Evolutionary conservation across 2,888 invertebrate genomes (phyloP), one percentile per base, ranked within the genome.

Genomic region (Lasioglossum zephyrum): DNA sequence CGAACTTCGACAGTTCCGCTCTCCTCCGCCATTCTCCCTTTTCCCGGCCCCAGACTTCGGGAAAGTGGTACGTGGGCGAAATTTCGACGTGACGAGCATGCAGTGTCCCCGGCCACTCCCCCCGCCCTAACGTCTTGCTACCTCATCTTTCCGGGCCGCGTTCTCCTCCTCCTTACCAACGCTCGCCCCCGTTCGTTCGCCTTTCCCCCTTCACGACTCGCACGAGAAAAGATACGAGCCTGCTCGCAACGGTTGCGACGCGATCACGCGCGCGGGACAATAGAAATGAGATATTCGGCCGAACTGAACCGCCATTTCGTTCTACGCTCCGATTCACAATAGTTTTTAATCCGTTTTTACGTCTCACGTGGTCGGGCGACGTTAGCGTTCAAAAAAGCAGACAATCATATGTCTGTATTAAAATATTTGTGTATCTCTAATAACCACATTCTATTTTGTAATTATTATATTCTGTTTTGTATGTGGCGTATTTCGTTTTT

Each of bases 11-110:
- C 91, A 86, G 91, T 91, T 91, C 89, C 85, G 86, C 83, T 90
- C 85, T 86, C 83, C 82, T 79, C 75, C 78, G 26, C 73, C 69
- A 47, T 82, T 83, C 82, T 91, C 86, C 84, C 89, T 86, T 84
- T 88, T 88, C 88, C 83, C 82, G 86, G 84, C 85, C 87, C 88
- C 90, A 93, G 93, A 92, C 92, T 93, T 89, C 84, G 89, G 86
- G 88, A 90, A 91, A 92, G 91, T 89, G 91, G 89, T 92, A 93
- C 93, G 93, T 92, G 93, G 92, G 77, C 89, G 89, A 93, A 93
- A 93, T 93, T 92, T 89, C 89, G 84, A 93, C 91, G 91, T 91
- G 91, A 91, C 91, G 90, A 70, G 91, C 91, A 91, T 91, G 88
- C 90, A 91, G 87, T 87, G 91, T 82, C 87, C 86, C 82, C 70